phyloP scores from a whole-genome alignment of 2,113 vertebrate genomes.

The Clarias magur region DNA sequence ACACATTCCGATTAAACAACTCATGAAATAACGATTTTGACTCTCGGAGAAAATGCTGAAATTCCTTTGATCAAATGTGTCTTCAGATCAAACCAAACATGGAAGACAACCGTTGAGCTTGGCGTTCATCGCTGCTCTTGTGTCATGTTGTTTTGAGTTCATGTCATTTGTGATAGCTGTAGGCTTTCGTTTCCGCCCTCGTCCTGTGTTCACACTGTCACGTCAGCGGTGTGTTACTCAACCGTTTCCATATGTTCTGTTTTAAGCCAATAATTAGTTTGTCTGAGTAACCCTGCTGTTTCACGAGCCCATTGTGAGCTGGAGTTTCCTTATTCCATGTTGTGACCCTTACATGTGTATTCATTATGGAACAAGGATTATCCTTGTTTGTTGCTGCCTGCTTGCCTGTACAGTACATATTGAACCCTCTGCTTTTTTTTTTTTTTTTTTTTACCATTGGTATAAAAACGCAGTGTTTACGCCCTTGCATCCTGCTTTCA shows the following conservation, averaged over 20 bases:
- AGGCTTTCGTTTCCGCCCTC: background rate
- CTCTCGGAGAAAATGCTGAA: background rate
- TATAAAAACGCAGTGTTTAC: background rate
- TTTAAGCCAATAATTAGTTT: constrained; percentile 2
- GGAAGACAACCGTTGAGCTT: background rate
- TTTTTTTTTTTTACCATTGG: background rate
- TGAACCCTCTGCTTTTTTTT: background rate
- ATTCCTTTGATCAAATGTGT: background rate
- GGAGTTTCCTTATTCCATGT: background rate
- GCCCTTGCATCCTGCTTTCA: background rate
- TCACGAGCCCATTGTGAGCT: background rate
- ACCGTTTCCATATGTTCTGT: background rate
- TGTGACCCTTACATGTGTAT: background rate
- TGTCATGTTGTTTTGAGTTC: background rate
- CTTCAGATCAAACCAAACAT: background rate
- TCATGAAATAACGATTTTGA: background rate
- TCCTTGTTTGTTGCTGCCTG: background rate
- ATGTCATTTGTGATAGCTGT: background rate
- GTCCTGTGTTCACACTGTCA: background rate
- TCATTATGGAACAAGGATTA: background rate
- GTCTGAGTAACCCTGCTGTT: background rate
- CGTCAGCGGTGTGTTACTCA: background rate
- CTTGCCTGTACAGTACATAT: background rate
- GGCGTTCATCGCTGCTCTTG: background rate
- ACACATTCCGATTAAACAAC: background rate